phyloP scores from a whole-genome alignment of 2,888 invertebrate species.

The Hirudinaria manillensis region DNA sequence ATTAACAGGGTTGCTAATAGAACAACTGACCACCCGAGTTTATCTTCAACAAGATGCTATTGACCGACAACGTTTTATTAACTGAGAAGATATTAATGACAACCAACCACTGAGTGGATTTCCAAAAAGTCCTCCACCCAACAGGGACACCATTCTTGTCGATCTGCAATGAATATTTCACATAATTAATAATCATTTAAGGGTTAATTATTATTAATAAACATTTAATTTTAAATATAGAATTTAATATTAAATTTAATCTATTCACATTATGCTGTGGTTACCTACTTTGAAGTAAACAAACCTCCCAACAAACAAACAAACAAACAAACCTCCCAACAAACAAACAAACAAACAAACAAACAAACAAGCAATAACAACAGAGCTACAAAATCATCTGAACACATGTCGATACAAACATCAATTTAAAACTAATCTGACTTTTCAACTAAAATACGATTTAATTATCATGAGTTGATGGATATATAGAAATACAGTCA shows the following conservation, averaged over 20 bases:
- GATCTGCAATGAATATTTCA: not conserved
- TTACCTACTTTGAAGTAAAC: not conserved
- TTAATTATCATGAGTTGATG: no score
- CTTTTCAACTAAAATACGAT: no score
- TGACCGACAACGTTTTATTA: no score
- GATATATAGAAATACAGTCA: no score
- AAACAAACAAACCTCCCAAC: not conserved
- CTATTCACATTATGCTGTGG: not conserved
- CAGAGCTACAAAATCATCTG: not conserved
- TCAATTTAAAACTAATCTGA: no score
- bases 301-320: not conserved
- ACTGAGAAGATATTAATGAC: not conserved
- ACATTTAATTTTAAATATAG: no score
- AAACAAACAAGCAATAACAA: not conserved
- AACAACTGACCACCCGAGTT: no score
- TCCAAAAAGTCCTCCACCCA: constrained; percentile 31
- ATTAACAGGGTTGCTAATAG: no score
- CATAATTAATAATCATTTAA: constrained; percentile 5
- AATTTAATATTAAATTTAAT: no score
- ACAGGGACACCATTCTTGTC: constrained; percentile 26
- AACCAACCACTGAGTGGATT: constrained; percentile 32
- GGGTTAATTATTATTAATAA: no score
- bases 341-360: not conserved
- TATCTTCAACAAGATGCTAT: no score
- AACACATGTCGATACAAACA: not conserved